These are phyloP conservation scores for Hipparchia semele DNA, from an alignment of 2,888 invertebrate genomes.

Conservation along the genomic window DNA sequence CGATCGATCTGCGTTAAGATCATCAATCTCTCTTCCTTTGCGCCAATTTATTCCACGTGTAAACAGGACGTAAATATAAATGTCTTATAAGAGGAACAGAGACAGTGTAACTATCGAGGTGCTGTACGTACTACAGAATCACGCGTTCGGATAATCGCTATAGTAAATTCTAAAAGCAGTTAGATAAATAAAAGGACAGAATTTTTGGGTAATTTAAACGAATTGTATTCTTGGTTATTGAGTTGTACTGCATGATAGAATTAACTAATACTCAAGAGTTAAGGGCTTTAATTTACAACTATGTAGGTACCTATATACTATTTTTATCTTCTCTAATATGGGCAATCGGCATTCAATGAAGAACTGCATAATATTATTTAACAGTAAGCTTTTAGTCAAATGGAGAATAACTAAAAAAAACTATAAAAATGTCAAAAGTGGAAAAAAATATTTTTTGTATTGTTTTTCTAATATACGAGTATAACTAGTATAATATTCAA, in stretches of 20 bases:
- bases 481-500: background rate
- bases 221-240: too few relatives aligned
- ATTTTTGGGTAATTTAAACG: background rate
- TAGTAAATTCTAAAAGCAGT: background rate
- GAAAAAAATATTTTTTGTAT: too few relatives aligned
- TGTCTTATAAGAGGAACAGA: constrained; percentile 44
- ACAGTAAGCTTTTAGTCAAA: too few relatives aligned
- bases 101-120: constrained; percentile 45
- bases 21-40: constrained; percentile 76
- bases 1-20: constrained; percentile 65
- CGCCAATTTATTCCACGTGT: constrained; percentile 58
- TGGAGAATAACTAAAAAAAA: too few relatives aligned
- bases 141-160: constrained; percentile 40
- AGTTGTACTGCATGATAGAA: too few relatives aligned
- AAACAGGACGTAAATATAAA: constrained; percentile 49
- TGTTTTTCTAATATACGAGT: background rate
- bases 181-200: background rate
- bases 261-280: too few relatives aligned
- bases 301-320: too few relatives aligned
- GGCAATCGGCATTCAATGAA: too few relatives aligned
- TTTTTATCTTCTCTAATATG: too few relatives aligned
- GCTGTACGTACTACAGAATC: constrained; percentile 47
- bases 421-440: too few relatives aligned
- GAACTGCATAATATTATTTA: too few relatives aligned
- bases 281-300: too few relatives aligned